Conservation (phyloP, 2,113 vertebrate genomes). For the Picathartes gymnocephalus region DNA sequence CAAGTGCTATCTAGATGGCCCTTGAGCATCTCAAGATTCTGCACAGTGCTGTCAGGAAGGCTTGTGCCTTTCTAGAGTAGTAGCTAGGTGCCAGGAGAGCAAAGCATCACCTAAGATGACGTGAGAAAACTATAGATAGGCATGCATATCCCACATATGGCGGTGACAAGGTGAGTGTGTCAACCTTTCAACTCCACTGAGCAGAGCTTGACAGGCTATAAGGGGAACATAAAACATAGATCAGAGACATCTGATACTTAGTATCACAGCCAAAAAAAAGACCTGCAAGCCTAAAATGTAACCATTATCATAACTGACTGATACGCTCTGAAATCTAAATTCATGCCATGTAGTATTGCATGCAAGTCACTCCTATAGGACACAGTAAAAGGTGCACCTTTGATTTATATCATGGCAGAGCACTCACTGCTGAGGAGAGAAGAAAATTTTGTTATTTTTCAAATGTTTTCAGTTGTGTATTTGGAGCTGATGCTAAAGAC, state of each 20-base stretch:
- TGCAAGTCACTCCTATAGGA: not conserved
- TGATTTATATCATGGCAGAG: not conserved
- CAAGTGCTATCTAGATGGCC: not conserved
- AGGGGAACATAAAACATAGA: not conserved
- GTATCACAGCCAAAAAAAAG: not conserved
- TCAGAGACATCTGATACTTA: not conserved
- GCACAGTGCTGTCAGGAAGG: not conserved
- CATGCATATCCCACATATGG: not conserved
- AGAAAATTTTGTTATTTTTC: not conserved
- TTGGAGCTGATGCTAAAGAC: not conserved
- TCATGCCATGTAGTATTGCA: not conserved
- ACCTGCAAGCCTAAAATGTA: not conserved
- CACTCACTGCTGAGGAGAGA: not conserved
- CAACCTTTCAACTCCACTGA: not conserved
- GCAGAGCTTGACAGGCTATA: not conserved
- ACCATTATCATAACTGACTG: not conserved
- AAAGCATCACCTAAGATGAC: not conserved
- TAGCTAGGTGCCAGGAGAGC: not conserved
- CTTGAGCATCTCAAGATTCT: not conserved
- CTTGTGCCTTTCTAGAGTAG: not conserved
- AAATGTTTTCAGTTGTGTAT: not conserved
- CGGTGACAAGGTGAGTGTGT: not conserved
- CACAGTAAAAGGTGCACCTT: not conserved
- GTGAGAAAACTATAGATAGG: not conserved
- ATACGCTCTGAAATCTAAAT: not conserved